These are phyloP conservation scores for Trachops cirrhosus DNA, from an alignment of 2,797 vertebrate genomes.

Conservation along the genomic window DNA sequence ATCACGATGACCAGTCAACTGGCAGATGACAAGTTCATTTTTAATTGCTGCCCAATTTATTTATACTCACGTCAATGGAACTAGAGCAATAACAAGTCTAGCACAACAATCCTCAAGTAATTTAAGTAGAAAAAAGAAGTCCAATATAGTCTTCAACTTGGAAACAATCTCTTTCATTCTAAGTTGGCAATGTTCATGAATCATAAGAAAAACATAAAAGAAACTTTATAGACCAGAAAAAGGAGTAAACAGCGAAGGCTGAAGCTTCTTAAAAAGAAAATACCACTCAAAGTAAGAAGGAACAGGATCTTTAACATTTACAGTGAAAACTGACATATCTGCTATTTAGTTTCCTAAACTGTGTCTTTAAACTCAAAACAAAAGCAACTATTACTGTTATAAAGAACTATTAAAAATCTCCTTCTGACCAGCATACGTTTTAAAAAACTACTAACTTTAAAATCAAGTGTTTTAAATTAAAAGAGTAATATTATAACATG, in stretches of 20 bases:
- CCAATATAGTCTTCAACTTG: neutral
- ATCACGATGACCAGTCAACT: neutral
- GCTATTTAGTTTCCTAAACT: neutral
- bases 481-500: neutral
- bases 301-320: neutral
- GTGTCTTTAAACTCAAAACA: neutral
- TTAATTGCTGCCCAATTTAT: neutral
- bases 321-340: neutral
- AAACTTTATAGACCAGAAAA: neutral
- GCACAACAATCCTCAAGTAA: neutral
- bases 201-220: neutral
- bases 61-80: neutral
- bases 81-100: neutral
- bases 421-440: neutral
- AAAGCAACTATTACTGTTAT: neutral
- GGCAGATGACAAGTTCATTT: neutral
- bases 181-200: neutral
- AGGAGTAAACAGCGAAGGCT: neutral
- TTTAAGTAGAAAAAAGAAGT: neutral
- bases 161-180: constrained; percentile 37
- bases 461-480: constrained; percentile 20
- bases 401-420: constrained; percentile 7
- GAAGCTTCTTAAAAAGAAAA: neutral
- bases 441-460: neutral
- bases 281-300: neutral